Conservation (phyloP, 2,797 vertebrate genomes). For the Pterois miles region DNA sequence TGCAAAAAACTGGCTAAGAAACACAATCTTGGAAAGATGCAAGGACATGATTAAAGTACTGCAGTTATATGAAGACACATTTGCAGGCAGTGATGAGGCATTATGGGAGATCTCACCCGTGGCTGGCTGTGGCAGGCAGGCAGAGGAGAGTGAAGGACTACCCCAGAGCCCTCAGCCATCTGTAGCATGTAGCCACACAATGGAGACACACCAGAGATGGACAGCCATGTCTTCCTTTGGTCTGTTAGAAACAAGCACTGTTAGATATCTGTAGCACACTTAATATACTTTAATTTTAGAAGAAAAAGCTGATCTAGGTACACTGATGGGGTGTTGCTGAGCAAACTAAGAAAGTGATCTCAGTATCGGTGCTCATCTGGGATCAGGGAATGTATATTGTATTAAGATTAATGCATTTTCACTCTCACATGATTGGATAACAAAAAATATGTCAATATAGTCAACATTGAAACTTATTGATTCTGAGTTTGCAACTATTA, state of each 20-base stretch:
- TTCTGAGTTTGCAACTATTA: neutral
- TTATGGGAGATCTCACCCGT: slow-evolving; percentile 59
- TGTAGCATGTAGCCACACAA: slow-evolving; percentile 71
- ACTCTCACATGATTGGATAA: neutral
- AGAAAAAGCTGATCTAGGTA: neutral
- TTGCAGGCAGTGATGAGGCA: neutral
- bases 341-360: neutral
- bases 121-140: slow-evolving; percentile 77
- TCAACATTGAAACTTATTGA: no score
- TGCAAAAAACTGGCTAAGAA: neutral
- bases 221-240: slow-evolving; percentile 64
- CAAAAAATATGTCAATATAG: neutral
- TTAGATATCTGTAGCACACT: neutral
- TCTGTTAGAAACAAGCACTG: slow-evolving; percentile 52
- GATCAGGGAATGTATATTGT: neutral
- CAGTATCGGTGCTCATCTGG: neutral
- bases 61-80: neutral
- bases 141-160: slow-evolving; percentile 74
- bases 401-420: neutral
- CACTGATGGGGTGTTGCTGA: neutral
- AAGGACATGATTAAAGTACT: neutral
- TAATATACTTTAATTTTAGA: neutral
- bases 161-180: slow-evolving; percentile 23
- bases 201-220: slow-evolving; percentile 50
- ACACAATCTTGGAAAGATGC: neutral